A percentile compares a stretch with the other conserved stretches of the same genome.
Evolutionary conservation across 1,140 invertebrate genomes (phyloP).

Genomic region (Steinernema khuongi): DNA sequence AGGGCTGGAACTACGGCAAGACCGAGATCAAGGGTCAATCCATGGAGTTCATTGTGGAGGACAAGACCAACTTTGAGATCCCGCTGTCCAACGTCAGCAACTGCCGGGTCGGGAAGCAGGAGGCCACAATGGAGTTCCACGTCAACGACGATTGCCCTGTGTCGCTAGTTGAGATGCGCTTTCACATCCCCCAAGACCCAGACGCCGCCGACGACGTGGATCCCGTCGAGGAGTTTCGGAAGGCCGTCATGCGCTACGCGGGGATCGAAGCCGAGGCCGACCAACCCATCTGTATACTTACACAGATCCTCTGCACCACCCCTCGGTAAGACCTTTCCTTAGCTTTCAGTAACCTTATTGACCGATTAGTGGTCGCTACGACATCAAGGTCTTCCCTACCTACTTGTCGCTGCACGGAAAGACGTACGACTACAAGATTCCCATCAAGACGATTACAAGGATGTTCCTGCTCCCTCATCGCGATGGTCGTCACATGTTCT

Average conservation of each 20-base stretch:
- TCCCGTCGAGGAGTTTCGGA: constrained; percentile 86
- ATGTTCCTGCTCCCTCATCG: constrained; percentile 92
- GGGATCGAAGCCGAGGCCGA: constrained; percentile 94
- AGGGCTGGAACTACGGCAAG: constrained; percentile 99
- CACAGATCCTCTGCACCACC: constrained; percentile 93
- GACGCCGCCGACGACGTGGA: constrained; percentile 63
- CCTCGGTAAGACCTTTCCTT: constrained; percentile 70
- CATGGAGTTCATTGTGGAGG: constrained; percentile 83
- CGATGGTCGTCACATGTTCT: constrained; percentile 94
- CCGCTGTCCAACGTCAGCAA: constrained; percentile 91
- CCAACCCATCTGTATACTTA: constrained; percentile 92
- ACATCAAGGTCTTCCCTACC: constrained; percentile 93
- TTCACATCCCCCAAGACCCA: constrained; percentile 85
- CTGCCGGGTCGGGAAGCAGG: constrained; percentile 91
- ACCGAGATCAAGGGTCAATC: constrained; percentile 82
- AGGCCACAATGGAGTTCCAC: constrained; percentile 96
- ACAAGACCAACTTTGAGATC: constrained; percentile 79
- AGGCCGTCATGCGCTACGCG: constrained; percentile 87
- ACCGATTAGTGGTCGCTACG: constrained; percentile 95
- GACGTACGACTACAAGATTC: constrained; percentile 99
- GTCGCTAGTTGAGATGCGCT: constrained; percentile 91
- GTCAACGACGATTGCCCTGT: constrained; percentile 96
- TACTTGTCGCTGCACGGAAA: constrained; percentile 99
- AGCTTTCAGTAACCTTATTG: too few species aligned
- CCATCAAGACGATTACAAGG: constrained; percentile 86